Base-by-base conservation (phyloP, 2,888 invertebrate species). In the Timema podura region DNA sequence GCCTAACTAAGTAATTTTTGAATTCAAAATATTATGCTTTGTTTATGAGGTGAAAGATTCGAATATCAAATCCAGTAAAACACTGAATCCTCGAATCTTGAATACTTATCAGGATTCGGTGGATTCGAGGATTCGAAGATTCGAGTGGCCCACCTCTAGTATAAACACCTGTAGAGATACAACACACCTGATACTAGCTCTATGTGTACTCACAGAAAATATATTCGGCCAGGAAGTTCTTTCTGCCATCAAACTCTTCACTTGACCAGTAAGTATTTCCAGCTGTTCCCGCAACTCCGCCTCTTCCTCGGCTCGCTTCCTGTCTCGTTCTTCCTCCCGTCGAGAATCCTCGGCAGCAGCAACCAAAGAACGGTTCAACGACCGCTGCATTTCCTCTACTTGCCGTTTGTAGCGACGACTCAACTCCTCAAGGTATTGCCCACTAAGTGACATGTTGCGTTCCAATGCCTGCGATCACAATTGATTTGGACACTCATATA, bases 401-500 rank as follows among this genome's bases (percentile, higher is more conserved):
- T 98, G 97, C 76, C 93, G 95, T 80, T 96, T 96, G 83, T 98
- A 98, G 15, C 96, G 87, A 70, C 93, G 89, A 81, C 97, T 97
- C 75, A 99, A 83, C 80, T 98, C 98, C 81, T 98, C 98, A 75
- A 99, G 84, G 81, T 98, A 99, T 81, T 97, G 96, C 72, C 94
- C 93, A 75, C 96, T 97, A 57, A 99, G 85, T 13, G 97, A 96
- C 90, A 99, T 95, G 82, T 99, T 99, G 76, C 94, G 87, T 83
- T 99, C 99, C 76, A 99, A 85, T 67, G 93, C 91, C 90, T 93
- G 30, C 3, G 2, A 30, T 30, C 30, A 30, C 30, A 30, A 30
- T 3, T 3, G 3, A 30, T 30, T 30, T 30, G 30, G 30, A 30
- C 3, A 3, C 30, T 30, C 30, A 30, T 30, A 30, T 2, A 30